Evolutionary conservation across 2,888 invertebrate species (phyloP).

Genomic region (Allygus modestus): DNA sequence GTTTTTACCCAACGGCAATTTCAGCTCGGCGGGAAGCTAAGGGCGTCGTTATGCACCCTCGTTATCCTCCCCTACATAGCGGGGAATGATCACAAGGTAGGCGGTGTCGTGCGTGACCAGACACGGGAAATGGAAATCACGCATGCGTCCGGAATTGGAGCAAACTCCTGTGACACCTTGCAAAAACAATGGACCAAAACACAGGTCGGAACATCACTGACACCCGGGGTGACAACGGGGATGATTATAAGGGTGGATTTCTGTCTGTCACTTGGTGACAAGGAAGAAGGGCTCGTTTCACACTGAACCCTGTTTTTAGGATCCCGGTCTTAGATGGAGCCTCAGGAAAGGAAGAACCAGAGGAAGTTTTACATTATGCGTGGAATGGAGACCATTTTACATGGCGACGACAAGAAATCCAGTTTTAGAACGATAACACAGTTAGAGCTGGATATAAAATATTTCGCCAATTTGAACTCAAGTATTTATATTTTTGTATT

Average conservation of each 20-base stretch:
- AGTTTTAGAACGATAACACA: too few relatives aligned
- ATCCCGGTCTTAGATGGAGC: too few relatives aligned
- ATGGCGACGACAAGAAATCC: too few relatives aligned
- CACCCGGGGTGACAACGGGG: not conserved
- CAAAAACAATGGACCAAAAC: not conserved
- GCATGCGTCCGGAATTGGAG: conserved; percentile 4
- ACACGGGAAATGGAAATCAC: conserved; percentile 23
- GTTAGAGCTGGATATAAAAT: too few relatives aligned
- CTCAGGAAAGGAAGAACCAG: too few relatives aligned
- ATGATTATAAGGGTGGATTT: not conserved
- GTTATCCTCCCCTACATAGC: not conserved
- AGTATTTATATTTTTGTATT: too few relatives aligned
- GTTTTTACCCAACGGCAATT: not conserved
- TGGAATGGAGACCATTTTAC: too few relatives aligned
- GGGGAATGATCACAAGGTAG: conserved; percentile 9
- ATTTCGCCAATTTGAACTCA: too few relatives aligned
- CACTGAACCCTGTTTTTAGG: not conserved
- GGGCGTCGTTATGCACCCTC: conserved; percentile 22
- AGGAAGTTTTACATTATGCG: too few relatives aligned
- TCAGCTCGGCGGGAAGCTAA: not conserved
- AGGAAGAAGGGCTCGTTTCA: not conserved
- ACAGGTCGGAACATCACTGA: not conserved
- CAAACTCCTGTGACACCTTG: not conserved
- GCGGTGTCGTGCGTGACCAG: conserved; percentile 2
- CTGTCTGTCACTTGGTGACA: not conserved